A percentile compares a stretch with the other conserved stretches of the same genome.
These are phyloP conservation scores for Cephus rjabovi DNA, from an alignment of 2,888 invertebrate genomes.

Conservation along the genomic window DNA sequence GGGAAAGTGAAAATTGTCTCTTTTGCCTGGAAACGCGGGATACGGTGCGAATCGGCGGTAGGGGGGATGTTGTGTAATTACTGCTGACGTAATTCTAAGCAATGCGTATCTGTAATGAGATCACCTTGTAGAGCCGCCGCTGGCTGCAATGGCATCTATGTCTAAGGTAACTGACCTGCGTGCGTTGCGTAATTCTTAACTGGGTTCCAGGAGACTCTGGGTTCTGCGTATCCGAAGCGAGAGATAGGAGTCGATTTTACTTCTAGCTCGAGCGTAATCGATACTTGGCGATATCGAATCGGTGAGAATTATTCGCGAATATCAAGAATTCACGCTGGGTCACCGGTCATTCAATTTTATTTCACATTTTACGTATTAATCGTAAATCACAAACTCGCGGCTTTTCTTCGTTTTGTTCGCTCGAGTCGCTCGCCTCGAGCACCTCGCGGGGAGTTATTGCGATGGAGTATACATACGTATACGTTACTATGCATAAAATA, in stretches of 20 bases:
- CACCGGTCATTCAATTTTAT: too few relatives aligned
- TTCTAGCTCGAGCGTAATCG: too few relatives aligned
- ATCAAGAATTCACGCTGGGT: too few relatives aligned
- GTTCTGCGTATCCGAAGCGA: background rate
- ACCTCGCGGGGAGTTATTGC: background rate
- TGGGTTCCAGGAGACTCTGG: slow-evolving; percentile 17
- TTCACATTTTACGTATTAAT: background rate
- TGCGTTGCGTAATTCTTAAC: slow-evolving; percentile 47
- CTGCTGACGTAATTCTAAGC: slow-evolving; percentile 26
- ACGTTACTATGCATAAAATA: background rate
- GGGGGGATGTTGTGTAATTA: slow-evolving; percentile 23
- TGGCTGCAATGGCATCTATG: slow-evolving; percentile 40
- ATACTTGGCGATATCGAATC: too few relatives aligned
- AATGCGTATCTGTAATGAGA: slow-evolving; percentile 27
- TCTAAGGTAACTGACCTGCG: slow-evolving; percentile 46
- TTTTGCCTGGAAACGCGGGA: background rate
- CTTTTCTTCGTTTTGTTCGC: background rate
- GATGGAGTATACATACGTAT: background rate
- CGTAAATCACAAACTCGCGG: too few relatives aligned
- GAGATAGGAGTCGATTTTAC: too few relatives aligned
- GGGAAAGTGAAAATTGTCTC: background rate
- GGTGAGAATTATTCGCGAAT: too few relatives aligned
- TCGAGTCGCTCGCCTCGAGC: background rate
- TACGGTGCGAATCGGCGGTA: background rate
- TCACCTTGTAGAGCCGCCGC: slow-evolving; percentile 21